phyloP scores from a whole-genome alignment of 1,140 invertebrate genomes.

The Aphaenogaster rudis region DNA sequence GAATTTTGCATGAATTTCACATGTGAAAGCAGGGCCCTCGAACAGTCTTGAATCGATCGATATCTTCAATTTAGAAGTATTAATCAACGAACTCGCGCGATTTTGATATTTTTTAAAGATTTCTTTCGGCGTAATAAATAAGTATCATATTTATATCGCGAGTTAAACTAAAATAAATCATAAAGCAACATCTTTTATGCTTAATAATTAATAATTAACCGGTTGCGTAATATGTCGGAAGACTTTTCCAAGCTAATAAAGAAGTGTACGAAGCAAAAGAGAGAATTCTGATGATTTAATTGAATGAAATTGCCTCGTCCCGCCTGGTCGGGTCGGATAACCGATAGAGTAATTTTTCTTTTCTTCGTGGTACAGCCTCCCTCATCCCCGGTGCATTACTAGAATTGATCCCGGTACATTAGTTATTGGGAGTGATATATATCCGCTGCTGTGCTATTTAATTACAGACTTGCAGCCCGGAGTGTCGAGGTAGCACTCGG shows the following conservation, averaged over 20 bases:
- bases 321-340: slow-evolving; percentile 38
- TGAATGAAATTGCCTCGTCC: slow-evolving; percentile 28
- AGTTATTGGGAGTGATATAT: slow-evolving; percentile 43
- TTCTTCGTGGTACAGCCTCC: not conserved
- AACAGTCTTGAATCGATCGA: not conserved
- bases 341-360: slow-evolving; percentile 41
- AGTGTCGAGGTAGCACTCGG: not conserved
- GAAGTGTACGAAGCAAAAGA: not conserved
- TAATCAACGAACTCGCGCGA: not conserved
- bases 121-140: not conserved
- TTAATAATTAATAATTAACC: not conserved
- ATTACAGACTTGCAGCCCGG: slow-evolving; percentile 20
- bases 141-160: not conserved
- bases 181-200: not conserved
- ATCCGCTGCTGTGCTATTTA: slow-evolving; percentile 39
- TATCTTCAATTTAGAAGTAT: not conserved
- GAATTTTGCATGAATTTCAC: not conserved
- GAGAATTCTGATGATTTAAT: slow-evolving; percentile 38
- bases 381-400: not conserved
- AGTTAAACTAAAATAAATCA: not conserved
- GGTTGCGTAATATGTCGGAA: not conserved
- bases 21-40: not conserved
- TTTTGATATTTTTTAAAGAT: not conserved
- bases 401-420: slow-evolving; percentile 35
- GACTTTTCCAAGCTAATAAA: not conserved